Percentiles rank a stretch among this genome's conserved stretches.
phyloP scores from a whole-genome alignment of 2,797 vertebrate species.

The Channallabes apus region DNA sequence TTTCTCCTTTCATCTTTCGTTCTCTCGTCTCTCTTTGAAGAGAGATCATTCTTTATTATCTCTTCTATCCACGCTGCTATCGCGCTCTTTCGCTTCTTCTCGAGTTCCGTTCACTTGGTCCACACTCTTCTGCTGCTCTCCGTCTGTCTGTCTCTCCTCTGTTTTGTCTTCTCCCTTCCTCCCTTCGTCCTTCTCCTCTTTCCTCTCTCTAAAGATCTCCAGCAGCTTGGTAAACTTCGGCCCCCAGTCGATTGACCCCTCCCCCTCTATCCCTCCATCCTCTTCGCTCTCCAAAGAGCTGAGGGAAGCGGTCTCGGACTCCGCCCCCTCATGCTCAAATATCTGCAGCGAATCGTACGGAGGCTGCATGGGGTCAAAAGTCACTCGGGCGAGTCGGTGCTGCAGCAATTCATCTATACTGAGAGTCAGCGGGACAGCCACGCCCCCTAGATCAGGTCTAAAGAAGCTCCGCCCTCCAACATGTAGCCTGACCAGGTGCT shows the following conservation, averaged over 20 bases:
- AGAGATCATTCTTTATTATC: constrained; percentile 1
- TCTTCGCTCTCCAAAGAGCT: constrained; percentile 81
- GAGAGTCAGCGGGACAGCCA: constrained; percentile 65
- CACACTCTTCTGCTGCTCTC: neutral
- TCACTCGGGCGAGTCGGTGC: constrained; percentile 80
- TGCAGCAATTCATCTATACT: constrained; percentile 82
- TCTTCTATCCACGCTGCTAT: neutral
- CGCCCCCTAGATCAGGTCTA: constrained; percentile 49
- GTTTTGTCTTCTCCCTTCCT: neutral
- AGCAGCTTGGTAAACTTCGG: constrained; percentile 84
- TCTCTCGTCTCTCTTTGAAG: neutral
- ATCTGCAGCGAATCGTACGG: constrained; percentile 92
- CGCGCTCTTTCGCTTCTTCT: neutral
- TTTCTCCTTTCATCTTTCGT: neutral
- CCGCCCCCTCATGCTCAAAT: constrained; percentile 86
- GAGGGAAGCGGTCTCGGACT: constrained; percentile 83
- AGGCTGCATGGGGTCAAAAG: constrained; percentile 84
- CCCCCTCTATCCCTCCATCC: constrained; percentile 65
- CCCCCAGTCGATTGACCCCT: constrained; percentile 77
- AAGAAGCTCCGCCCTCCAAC: constrained; percentile 50
- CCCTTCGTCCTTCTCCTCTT: constrained; percentile 56
- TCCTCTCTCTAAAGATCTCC: constrained; percentile 78
- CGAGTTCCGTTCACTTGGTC: neutral
- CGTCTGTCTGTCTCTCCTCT: constrained; percentile 8
- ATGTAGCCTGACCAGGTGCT: constrained; percentile 56